Base-by-base conservation (phyloP, 2,888 invertebrate species). In the Xanthorhoe spadicearia region DNA sequence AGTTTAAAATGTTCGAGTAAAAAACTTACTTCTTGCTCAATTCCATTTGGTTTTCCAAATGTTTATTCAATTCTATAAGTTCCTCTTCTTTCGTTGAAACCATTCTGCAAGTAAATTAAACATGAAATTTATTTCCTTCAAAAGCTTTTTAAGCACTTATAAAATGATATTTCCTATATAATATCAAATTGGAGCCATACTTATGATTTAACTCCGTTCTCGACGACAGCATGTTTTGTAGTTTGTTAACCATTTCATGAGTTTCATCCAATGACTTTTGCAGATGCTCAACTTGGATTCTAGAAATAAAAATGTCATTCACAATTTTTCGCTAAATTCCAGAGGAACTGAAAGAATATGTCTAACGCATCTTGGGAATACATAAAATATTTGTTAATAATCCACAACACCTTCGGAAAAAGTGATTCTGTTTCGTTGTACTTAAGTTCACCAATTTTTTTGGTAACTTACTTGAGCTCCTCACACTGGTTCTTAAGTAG, bases 31-130 rank as follows among this genome's bases (percentile, higher is more conserved):
- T 94, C 83, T 89, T 94, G 80, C 93, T 95, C 56, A 94, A 88
- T 78, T 92, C 93, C 83, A 93, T 95, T 87, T 94, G 95, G 72
- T 86, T 91, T 81, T 93, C 94, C 75, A 94, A 92, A 83, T 94
- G 95, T 77, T 92, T 93, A 75, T 94, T 94, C 28, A 95, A 83
- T 78, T 92, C 92, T 7, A 77, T 68, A 9, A 93, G 68, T 66
- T 92, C 91, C 19, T 91, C 89, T 84, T 93, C 94, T 76, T 90
- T 95, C 55, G 94, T 94, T 61, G 86, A 93, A 67, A 84, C 85
- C 83, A 94, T 92, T 75, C 88, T 90, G 81, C 17, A 83, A 82
- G 43, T 18, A 50, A 19, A 7, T 23, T 43, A 0, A 35, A 13
- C 2, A 10, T 19, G 38, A 43, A 32, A 32, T 6, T 0, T 13